phyloP scores from a whole-genome alignment of 2,888 invertebrate species.

The Muschampia plurimacula region DNA sequence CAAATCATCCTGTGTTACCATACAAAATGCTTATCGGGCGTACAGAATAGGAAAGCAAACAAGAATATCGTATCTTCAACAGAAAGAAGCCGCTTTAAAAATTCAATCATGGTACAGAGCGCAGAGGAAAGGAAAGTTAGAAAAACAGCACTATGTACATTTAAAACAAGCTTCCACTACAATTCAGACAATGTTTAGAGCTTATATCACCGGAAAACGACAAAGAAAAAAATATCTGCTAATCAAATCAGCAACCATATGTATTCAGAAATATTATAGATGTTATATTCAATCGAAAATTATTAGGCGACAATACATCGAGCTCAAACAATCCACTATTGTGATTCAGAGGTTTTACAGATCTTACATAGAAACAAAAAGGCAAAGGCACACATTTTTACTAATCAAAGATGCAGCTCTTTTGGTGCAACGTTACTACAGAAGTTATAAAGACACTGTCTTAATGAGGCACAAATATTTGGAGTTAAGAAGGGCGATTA shows the following conservation, averaged over 20 bases:
- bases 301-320: conserved; percentile 57
- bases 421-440: conserved; percentile 60
- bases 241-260: conserved; percentile 64
- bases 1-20: conserved; percentile 57
- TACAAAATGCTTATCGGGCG: conserved; percentile 75
- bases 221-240: conserved; percentile 64
- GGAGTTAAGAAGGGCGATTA: conserved; percentile 62
- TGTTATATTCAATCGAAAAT: conserved; percentile 62
- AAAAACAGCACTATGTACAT: conserved; percentile 57
- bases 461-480: conserved; percentile 62
- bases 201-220: conserved; percentile 60
- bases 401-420: conserved; percentile 53
- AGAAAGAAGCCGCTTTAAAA: conserved; percentile 61
- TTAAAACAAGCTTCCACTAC: conserved; percentile 63
- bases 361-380: conserved; percentile 55
- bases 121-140: conserved; percentile 54
- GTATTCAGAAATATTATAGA: conserved; percentile 68
- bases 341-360: conserved; percentile 62
- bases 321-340: conserved; percentile 55
- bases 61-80: conserved; percentile 57
- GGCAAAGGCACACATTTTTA: conserved; percentile 55
- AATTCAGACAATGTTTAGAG: conserved; percentile 57
- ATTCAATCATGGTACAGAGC: conserved; percentile 81
- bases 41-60: conserved; percentile 56
- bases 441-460: conserved; percentile 56